phyloP scores from a whole-genome alignment of 2,797 vertebrate genomes.

The Passerculus sandwichensis region DNA sequence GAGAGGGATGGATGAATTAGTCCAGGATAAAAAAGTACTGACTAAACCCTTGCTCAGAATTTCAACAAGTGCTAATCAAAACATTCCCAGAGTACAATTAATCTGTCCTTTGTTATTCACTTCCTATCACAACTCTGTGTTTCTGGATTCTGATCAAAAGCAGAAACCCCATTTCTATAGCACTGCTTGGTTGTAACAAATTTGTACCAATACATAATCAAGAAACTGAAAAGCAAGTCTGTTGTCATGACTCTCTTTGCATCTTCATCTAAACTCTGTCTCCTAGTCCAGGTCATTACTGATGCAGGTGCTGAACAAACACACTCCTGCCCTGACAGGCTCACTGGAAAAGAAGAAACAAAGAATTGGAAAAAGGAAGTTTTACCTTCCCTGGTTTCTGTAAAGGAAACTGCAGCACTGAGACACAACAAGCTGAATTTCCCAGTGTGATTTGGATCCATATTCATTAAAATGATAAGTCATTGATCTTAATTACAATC shows the following conservation, averaged over 20 bases:
- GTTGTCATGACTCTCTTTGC: not conserved
- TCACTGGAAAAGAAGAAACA: not conserved
- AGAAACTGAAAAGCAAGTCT: not conserved
- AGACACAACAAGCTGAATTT: not conserved
- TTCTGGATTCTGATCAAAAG: not conserved
- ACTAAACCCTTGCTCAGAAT: not conserved
- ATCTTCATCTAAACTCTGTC: not conserved
- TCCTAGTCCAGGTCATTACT: not conserved
- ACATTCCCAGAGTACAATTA: not conserved
- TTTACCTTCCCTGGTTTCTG: not conserved
- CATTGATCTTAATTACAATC: not conserved
- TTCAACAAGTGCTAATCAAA: not conserved
- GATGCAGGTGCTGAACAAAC: not conserved
- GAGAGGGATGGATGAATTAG: not conserved
- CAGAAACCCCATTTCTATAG: not conserved
- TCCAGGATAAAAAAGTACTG: not conserved
- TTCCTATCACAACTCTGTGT: not conserved
- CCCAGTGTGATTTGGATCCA: not conserved
- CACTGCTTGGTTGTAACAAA: not conserved
- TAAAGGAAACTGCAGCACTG: not conserved
- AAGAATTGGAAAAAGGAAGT: not conserved
- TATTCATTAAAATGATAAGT: not conserved
- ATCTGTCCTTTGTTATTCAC: not conserved
- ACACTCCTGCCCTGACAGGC: not conserved
- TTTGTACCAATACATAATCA: not conserved